Evolutionary conservation across 2,888 invertebrate genomes (phyloP), one percentile per base, ranked within the genome.

Genomic region (Lagria hirta): DNA sequence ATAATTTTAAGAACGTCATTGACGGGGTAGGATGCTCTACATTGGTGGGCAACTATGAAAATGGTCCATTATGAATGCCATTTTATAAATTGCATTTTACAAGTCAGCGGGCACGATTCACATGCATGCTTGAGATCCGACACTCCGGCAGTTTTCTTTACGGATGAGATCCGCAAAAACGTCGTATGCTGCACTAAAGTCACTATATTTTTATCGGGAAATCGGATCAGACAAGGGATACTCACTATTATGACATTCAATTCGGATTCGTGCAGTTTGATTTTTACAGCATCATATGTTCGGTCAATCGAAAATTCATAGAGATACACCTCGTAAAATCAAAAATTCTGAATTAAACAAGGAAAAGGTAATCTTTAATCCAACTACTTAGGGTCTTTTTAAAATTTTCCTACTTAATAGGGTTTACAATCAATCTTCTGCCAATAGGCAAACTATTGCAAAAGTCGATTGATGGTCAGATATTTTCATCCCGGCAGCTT

Each of bases 61-160:
- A 50, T 50, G 43, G 51, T 24, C 49, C 43, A 49, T 54, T 46
- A 50, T 54, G 49, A 49, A 52, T 51, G 48, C 49, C 48, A 43
- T 51, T 54, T 49, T 48, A 49, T 51, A 49, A 52, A 52, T 51
- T 54, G 48, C 49, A 54, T 54, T 54, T 47, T 42, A 50, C 48
- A 52, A 54, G 51, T 54, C 51, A 51, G 34, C 49, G 48, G 41
- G 38, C 47, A 44, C 50, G 43, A 30, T 23, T 51, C 49, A 45
- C 41, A 47, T 49, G 44, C 47, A 50, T 32, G 36, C 30, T 14
- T 36, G 41, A 34, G 22, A 44, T 44, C 33, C 36, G 33, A 38
- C 34, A 37, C 38, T 47, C 42, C 36, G 33, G 44, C 34, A 37
- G 44, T 47, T 47, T 42, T 26, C 38, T 47, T 47, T 32, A 42